Conservation (phyloP, 92 coral and sea anemone genomes). For the Porites rus region DNA sequence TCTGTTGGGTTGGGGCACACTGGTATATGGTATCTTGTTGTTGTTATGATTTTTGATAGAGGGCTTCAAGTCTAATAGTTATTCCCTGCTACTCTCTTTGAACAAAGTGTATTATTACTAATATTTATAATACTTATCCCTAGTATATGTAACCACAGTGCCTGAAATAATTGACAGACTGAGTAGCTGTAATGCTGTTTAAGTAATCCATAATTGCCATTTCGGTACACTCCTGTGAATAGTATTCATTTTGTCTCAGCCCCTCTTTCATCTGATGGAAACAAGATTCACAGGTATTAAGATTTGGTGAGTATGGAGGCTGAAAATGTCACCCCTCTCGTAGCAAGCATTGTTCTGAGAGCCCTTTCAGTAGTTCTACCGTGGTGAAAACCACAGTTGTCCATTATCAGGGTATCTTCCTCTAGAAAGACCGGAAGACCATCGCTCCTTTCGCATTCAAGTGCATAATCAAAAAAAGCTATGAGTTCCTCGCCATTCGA, state of each 20-base stretch:
- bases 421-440: slow-evolving; percentile 54
- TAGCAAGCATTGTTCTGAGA: slow-evolving; percentile 52
- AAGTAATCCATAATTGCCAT: slow-evolving; percentile 64
- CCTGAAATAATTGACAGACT: slow-evolving; percentile 53
- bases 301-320: slow-evolving; percentile 64
- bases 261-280: slow-evolving; percentile 63
- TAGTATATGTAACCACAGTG: slow-evolving; percentile 59
- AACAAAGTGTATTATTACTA: too few relatives aligned
- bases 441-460: slow-evolving; percentile 43
- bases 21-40: too few relatives aligned
- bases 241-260: slow-evolving; percentile 41
- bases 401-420: slow-evolving; percentile 67
- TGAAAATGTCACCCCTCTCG: slow-evolving; percentile 49
- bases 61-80: too few relatives aligned
- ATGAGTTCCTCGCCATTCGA: slow-evolving; percentile 63
- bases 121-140: not conserved
- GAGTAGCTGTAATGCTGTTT: slow-evolving; percentile 43
- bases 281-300: slow-evolving; percentile 72
- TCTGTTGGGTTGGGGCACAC: too few relatives aligned
- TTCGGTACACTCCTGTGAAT: slow-evolving; percentile 71
- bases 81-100: too few relatives aligned
- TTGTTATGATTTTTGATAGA: too few relatives aligned
- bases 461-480: slow-evolving; percentile 59
- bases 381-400: slow-evolving; percentile 77
- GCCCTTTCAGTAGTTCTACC: slow-evolving; percentile 44